Base-by-base conservation (phyloP, 2,113 vertebrate genomes). In the Sclerurus mexicanus region DNA sequence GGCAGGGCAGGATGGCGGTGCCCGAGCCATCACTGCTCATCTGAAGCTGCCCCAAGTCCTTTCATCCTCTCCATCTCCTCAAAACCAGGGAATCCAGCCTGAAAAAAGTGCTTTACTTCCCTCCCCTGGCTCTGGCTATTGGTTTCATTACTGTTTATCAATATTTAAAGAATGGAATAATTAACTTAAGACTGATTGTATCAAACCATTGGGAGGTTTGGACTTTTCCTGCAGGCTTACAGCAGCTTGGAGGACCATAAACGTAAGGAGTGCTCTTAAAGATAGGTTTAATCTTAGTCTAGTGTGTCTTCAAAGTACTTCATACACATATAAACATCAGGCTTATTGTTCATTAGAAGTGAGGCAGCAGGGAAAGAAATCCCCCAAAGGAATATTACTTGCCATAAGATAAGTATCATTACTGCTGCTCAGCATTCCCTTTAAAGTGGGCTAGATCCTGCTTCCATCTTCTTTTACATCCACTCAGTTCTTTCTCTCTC, bases 301-400 rank as follows among this genome's bases (percentile, higher is more conserved):
- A 77, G 92, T 84, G 75, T 89, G 76, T 62, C 80, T 95, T 95
- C 90, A 92, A 72, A 93, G 86, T 59, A 44, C 83, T 78, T 79
- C 50, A 63, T 71, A 60, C 5, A 10, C 76, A 68, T 56, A 87
- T 49, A 93, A 94, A 94, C 83, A 90, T 86, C 64, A 89, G 88
- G 68, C 73, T 96, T 95, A 94, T 92, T 94, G 92, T 95, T 96
- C 93, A 68, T 96, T 94, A 95, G 88, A 82, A 72, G 72, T 4
- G 0, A 92, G 62, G 83, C 83, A 85, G 80, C 66, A 62, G 80
- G 68, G 68, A 89, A 64, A 78, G 67, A 89, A 90, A 84, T 83
- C 47, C 46, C 93, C 88, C 79, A 84, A 76, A 94, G 92, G 92
- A 90, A 50, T 92, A 71, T 78, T 89, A 75, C 63, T 95, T 94